phyloP scores from a whole-genome alignment of 92 coral and sea anemone genomes.

The Phymanthus crucifer region DNA sequence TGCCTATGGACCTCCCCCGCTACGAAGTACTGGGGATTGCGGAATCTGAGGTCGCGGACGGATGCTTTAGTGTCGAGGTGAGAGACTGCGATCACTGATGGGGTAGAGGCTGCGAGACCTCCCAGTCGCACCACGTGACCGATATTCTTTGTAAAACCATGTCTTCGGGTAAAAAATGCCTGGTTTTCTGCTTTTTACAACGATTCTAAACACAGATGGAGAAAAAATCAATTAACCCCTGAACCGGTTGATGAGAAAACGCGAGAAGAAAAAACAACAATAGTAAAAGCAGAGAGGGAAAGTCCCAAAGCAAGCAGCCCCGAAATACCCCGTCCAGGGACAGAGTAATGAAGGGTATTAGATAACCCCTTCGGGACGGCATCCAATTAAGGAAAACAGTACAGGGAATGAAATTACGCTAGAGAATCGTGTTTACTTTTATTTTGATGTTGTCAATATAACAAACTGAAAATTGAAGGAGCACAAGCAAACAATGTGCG shows the following conservation, averaged over 20 bases:
- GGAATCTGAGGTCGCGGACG: slow-evolving; percentile 26
- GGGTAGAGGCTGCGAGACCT: background rate
- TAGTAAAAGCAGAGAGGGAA: background rate
- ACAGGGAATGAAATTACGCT: too few relatives aligned
- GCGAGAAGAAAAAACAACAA: too few relatives aligned
- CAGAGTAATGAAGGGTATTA: slow-evolving; percentile 2
- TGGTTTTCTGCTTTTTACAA: background rate
- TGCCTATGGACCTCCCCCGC: slow-evolving; percentile 49
- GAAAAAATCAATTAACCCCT: background rate
- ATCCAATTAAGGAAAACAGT: too few relatives aligned
- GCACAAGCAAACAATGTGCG: too few relatives aligned
- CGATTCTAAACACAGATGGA: background rate
- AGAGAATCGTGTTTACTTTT: too few relatives aligned
- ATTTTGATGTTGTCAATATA: too few relatives aligned
- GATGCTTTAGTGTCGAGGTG: slow-evolving; percentile 19
- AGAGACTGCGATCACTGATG: background rate
- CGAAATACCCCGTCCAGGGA: slow-evolving; percentile 19
- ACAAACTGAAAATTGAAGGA: too few relatives aligned
- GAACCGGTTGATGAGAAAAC: background rate
- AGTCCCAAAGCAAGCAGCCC: background rate
- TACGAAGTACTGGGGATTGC: slow-evolving; percentile 38
- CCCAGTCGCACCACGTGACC: slow-evolving; percentile 3
- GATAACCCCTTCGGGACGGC: slow-evolving; percentile 7
- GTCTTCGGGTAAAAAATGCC: background rate
- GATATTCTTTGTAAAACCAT: background rate